A percentile compares a stretch with the other conserved stretches of the same genome.
These are phyloP conservation scores for Hippocampus mohnikei DNA, from an alignment of 2,113 vertebrate genomes.

Conservation along the genomic window DNA sequence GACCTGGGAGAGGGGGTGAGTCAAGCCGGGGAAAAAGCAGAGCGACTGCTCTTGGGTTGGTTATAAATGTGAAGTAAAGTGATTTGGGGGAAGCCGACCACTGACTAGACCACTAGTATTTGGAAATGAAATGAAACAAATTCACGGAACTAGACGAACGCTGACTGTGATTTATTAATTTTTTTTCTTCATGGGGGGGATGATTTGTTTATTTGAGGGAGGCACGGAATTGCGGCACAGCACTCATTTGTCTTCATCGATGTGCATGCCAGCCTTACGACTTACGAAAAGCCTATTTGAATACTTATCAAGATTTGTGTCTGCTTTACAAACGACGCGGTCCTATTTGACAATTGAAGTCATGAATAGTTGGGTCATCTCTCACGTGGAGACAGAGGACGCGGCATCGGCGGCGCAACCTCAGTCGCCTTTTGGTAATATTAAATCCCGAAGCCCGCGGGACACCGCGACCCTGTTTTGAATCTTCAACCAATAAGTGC, in stretches of 20 bases:
- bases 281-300: constrained; percentile 21
- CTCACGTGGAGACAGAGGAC: constrained; percentile 9
- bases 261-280: constrained; percentile 14
- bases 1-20: constrained; percentile 23
- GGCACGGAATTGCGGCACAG: background rate
- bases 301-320: constrained; percentile 26
- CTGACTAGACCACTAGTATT: background rate
- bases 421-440: constrained; percentile 38
- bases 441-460: constrained; percentile 41
- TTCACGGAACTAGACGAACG: no score
- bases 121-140: no score
- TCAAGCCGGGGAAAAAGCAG: constrained; percentile 14
- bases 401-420: constrained; percentile 19
- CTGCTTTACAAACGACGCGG: constrained; percentile 27
- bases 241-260: background rate
- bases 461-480: constrained; percentile 41
- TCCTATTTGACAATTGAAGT: constrained; percentile 20
- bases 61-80: background rate
- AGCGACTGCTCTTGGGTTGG: background rate
- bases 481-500: constrained; percentile 44
- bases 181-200: no score
- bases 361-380: constrained; percentile 5
- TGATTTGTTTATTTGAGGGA: background rate
- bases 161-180: no score
- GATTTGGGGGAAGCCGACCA: background rate